phyloP scores from a whole-genome alignment of 2,797 vertebrate species.

The Chiloscyllium punctatum region DNA sequence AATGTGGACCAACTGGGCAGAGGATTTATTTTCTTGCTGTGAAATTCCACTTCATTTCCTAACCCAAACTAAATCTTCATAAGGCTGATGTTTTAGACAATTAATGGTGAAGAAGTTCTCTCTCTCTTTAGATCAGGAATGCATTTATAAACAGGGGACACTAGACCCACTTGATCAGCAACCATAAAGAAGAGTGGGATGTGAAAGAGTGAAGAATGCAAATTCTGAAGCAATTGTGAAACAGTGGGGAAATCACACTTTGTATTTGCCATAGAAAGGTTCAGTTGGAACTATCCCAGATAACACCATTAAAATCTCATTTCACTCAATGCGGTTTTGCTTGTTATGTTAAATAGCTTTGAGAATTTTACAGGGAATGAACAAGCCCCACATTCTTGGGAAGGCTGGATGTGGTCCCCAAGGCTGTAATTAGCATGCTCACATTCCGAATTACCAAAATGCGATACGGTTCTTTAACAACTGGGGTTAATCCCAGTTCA shows the following conservation, averaged over 20 bases:
- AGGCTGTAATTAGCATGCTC: background rate
- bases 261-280: background rate
- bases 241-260: background rate
- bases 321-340: background rate
- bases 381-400: background rate
- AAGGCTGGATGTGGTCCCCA: background rate
- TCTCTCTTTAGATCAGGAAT: background rate
- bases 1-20: background rate
- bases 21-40: background rate
- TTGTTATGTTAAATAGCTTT: background rate
- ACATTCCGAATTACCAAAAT: background rate
- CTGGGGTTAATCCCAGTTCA: background rate
- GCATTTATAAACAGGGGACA: background rate
- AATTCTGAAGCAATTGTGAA: background rate
- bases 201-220: background rate
- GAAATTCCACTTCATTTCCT: background rate
- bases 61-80: background rate
- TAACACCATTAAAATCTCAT: background rate
- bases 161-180: background rate
- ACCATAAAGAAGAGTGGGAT: background rate
- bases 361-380: background rate
- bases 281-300: background rate
- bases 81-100: background rate
- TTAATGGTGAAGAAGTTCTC: background rate
- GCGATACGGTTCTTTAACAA: background rate